Base-by-base conservation (phyloP, 2,888 invertebrate species). In the Candidula unifasciata region DNA sequence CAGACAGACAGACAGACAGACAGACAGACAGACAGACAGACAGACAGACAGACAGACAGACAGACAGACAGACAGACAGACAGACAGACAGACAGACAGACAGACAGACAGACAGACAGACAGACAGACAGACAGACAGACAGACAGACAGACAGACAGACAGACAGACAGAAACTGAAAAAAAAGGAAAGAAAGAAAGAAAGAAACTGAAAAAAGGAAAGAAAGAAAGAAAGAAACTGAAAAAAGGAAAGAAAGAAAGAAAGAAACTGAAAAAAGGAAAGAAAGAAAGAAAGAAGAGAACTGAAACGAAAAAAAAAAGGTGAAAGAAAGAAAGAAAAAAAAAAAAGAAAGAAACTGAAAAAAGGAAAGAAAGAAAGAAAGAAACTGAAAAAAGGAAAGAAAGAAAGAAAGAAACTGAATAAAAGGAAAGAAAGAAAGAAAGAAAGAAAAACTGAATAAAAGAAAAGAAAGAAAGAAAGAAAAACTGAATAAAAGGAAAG, bases 1-100 rank as follows among this genome's bases (percentile, higher is more conserved):
- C 27, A 66, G 66, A 66, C 10, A 66, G 66, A 66, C 16, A 44
- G 73, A 73, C 6, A 73, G 44, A 69, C 18, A 60, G 57, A 60
- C 18, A 60, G 57, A 60, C 18, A 60, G 57, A 60, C 18, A 60
- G 57, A 60, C 18, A 60, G 57, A 60, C 18, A 60, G 57, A 60
- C 3, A 16, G 74, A 74, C 27, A 74, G 52, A 74, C 27, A 74
- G 74, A 54, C 52, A 74, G 44, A 74, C 52, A 44, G 74, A 74
- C 27, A 74, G 74, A 74, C 27, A 74, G 35, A 69, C 69, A 69
- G 35, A 69, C 33, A 69, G 33, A 35, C 69, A 35, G 69, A 69
- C 18, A 69, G 69, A 69, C 33, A 69, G 35, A 69, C 69, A 69
- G 69, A 69, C 35, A 69, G 33, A 69, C 33, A 33, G 74, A 74